Base-by-base conservation (phyloP, 2,113 vertebrate species). In the Amblyopsis rosae region DNA sequence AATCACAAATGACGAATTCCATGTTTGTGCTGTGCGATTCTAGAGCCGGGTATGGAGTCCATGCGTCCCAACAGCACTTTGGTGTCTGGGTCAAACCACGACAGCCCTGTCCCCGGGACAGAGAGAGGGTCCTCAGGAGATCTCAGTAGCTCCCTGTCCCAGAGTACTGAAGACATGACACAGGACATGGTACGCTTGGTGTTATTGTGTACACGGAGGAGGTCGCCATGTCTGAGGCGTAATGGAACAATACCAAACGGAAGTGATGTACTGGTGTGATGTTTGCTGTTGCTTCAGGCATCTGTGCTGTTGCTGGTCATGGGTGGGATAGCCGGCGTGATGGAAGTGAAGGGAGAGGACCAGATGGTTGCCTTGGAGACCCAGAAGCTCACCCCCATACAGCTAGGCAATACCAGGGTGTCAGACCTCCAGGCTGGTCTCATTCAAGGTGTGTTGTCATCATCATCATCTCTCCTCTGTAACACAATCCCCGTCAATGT, bases 291-390 rank as follows among this genome's bases (percentile, higher is more conserved):
- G 6, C 61, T 84, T 1, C 87, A 99, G 98, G 94, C 95, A 3
- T 97, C 95, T 1, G 94, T 97, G 75, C 74, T 98, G 6, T 69
- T 96, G 64, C 62, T 99, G 83, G 87, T 92, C 76, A 86, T 98
- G 85, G 90, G 64, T 0, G 91, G 92, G 56, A 83, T 95, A 9
- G 91, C 91, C 57, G 92, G 94, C 46, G 93, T 92, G 15, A 3
- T 95, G 56, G 95, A 98, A 62, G 83, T 91, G 4, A 93, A 76
- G 54, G 95, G 94, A 10, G 94, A 97, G 56, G 92, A 98, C 76
- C 74, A 95, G 62, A 84, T 93, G 7, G 76, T 98, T 60, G 93
- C 95, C 73, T 65, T 96, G 16, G 93, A 96, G 85, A 89, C 91
- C 0, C 91, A 87, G 74, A 92, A 89, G 0, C 80, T 97, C 70